These are phyloP conservation scores for Brachypteracias leptosomus DNA, from an alignment of 2,113 vertebrate genomes.

Conservation along the genomic window DNA sequence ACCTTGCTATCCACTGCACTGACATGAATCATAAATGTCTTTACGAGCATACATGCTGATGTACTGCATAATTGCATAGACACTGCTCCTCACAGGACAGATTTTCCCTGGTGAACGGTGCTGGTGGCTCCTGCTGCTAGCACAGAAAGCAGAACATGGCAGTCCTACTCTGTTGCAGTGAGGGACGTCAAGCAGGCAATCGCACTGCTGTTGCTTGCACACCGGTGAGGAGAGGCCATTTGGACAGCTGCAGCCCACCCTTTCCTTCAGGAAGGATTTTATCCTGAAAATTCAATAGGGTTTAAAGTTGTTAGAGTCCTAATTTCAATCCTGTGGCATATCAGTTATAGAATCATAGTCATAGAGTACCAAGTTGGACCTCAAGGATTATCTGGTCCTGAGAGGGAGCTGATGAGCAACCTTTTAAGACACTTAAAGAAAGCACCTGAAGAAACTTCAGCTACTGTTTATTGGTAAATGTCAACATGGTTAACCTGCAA, in stretches of 20 bases:
- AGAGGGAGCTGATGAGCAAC: background rate
- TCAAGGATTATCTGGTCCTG: too few relatives aligned
- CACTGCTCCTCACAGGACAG: background rate
- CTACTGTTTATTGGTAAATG: background rate
- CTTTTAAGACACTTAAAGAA: background rate
- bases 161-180: background rate
- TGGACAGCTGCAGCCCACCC: rapidly evolving
- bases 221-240: background rate
- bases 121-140: background rate
- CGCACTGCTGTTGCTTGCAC: rapidly evolving
- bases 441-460: background rate
- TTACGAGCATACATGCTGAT: background rate
- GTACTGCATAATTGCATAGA: background rate
- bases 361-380: background rate
- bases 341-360: background rate
- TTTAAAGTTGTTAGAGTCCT: background rate
- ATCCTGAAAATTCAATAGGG: background rate
- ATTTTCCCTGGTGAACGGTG: background rate
- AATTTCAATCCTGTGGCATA: background rate
- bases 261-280: background rate
- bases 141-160: background rate
- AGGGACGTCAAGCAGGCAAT: rapidly evolving
- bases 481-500: background rate
- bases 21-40: slow-evolving; percentile 30
- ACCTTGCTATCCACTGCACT: background rate